Evolutionary conservation across 1,140 invertebrate species (phyloP), one percentile per base, ranked within the genome.

Genomic region (Manduca sexta): DNA sequence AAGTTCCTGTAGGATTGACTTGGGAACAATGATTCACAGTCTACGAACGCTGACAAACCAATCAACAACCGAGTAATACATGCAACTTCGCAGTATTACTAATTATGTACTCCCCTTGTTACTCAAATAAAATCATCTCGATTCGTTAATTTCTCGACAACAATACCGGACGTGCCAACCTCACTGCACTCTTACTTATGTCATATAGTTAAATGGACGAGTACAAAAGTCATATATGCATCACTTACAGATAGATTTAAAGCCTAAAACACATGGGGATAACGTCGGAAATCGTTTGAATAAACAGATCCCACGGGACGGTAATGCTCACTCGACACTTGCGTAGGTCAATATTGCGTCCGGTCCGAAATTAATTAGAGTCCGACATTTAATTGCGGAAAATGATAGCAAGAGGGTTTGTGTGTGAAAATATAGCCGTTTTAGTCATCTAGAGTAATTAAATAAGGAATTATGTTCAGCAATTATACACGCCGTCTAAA

Each of bases 281-380:
- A 6, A 35, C 8, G 34, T 35, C n/a, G 2, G 10, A 35, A 35
- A n/a, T 12, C 34, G 12, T 12, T 35, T 35, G n/a, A 8, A 14
- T n/a, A 12, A 6, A 14, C 10, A 35, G 5, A 6, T 12, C 34
- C 1, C n/a, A n/a, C 34, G 14, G 14, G 14, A 35, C 5, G 33
- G 8, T 35, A 26, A 35, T 35, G 33, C n/a, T 12, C 6, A 5
- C 6, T 15, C 41, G 41, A 43, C 41, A 43, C 38, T 51, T 57
- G 52, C 63, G 60, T 62, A 70, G 64, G 67, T 75, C 67, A 72
- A 64, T 70, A 70, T 61, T 56, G 54, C 50, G 55, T 52, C 60
- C 55, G 60, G 60, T 48, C 41, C 60, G 49, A 69, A 73, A 75
- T 69, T 69, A 75, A 73, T 73, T 71, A 73, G 64, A 58, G 60